Evolutionary conservation across 2,113 vertebrate genomes (phyloP), one percentile per base, ranked within the genome.

Genomic region (Xenopus tropicalis): DNA sequence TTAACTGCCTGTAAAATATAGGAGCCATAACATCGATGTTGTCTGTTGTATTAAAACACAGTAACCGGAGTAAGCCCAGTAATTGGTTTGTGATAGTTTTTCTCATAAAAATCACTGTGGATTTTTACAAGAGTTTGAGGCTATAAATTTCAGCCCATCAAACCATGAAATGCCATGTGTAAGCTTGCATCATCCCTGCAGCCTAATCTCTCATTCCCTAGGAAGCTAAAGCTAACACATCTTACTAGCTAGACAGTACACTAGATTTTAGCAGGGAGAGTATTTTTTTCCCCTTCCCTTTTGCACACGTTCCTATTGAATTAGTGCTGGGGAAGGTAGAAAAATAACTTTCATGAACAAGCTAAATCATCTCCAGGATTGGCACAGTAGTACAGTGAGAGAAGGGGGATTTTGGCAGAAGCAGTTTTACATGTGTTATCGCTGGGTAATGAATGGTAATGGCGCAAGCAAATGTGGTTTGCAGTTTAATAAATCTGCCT

Each of bases 1-100:
- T 63, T 76, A 69, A 69, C 59, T 14, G 66, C 66, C 24, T 76
- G 73, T 76, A 74, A 74, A 74, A 67, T 74, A 69, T 61, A 58
- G 19, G 42, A 69, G 66, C 63, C 66, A 69, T 69, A 69, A 69
- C 73, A 57, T 74, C 65, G 42, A 69, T 43, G 66, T 76, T 54
- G 66, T 58, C 21, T 64, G 24, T 61, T 76, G 62, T 76, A 76
- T 76, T 76, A 69, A 76, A 76, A 76, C 48, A 63, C 73, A 63
- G 66, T 52, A 69, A 76, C 66, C 57, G 65, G 57, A 44, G 57
- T 63, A 63, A 63, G 58, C 12, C 3, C 59, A 56, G 57, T 76
- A 69, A 76, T 59, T 76, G 73, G 66, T 69, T 56, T 76, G 58
- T 76, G 65, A 76, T 69, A 56, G 73, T 69, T 76, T 76, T 56